phyloP scores from a whole-genome alignment of 2,113 vertebrate genomes.

The Passerina amoena region DNA sequence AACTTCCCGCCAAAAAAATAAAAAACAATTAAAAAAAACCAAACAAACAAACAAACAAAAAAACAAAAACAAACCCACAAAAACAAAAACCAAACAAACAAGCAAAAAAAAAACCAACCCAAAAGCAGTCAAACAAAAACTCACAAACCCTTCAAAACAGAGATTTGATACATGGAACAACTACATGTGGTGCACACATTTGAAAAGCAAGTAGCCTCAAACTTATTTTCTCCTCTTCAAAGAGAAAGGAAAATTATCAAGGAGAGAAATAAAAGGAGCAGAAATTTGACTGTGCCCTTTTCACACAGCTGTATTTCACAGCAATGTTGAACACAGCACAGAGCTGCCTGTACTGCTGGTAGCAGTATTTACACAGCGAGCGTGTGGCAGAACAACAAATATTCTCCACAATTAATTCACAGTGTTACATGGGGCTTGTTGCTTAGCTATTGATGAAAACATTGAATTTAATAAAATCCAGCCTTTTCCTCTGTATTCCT shows the following conservation, averaged over 20 bases:
- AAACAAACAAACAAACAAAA: no score
- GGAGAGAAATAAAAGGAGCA: neutral
- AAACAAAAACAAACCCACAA: no score
- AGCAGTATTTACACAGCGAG: neutral
- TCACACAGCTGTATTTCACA: neutral
- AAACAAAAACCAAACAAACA: no score
- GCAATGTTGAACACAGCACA: neutral
- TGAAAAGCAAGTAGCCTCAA: neutral
- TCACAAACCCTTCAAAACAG: neutral
- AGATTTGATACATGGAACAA: neutral
- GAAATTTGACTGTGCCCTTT: neutral
- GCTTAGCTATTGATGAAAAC: slow-evolving; percentile 38
- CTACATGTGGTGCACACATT: neutral
- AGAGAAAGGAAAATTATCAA: neutral
- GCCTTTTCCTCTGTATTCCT: neutral
- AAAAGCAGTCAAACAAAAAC: neutral
- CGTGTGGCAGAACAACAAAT: neutral
- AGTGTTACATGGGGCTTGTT: neutral
- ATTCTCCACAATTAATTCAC: slow-evolving; percentile 25
- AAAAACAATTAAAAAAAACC: neutral
- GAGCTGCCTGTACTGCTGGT: neutral
- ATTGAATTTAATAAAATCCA: slow-evolving; percentile 38
- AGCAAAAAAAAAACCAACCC: neutral
- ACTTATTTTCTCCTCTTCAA: neutral
- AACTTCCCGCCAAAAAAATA: rapidly evolving